phyloP scores from a whole-genome alignment of 2,797 vertebrate genomes.

The Heterohyrax brucei region DNA sequence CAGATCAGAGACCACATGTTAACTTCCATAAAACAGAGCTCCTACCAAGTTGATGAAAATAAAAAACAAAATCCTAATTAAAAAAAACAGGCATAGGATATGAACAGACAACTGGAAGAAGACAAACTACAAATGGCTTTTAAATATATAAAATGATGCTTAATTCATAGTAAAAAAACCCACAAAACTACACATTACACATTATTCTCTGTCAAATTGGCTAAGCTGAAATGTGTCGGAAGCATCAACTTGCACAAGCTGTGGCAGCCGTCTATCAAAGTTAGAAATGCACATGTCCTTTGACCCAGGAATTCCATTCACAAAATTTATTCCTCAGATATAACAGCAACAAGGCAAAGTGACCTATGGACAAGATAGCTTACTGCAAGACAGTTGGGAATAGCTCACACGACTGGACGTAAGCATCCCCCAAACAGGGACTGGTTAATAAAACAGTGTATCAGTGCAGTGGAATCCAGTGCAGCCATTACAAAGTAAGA shows the following conservation, averaged over 20 bases:
- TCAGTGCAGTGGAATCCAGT: not conserved
- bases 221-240: not conserved
- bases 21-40: not conserved
- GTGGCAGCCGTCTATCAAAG: not conserved
- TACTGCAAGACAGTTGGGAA: not conserved
- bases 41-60: not conserved
- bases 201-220: not conserved
- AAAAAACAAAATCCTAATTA: constrained; percentile 34
- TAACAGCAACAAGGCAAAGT: not conserved
- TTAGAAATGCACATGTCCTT: not conserved
- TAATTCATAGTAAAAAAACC: not conserved
- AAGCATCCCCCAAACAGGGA: not conserved
- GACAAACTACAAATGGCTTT: not conserved
- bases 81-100: not conserved
- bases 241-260: not conserved
- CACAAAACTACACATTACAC: not conserved
- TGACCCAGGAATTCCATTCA: not conserved
- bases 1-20: constrained; percentile 3
- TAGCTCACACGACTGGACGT: not conserved
- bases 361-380: not conserved
- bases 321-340: not conserved
- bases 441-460: too few species aligned
- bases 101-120: not conserved
- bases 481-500: not conserved
- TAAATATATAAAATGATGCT: not conserved